Evolutionary conservation across 2,113 vertebrate species (phyloP).

Genomic region (Zingel zingel): DNA sequence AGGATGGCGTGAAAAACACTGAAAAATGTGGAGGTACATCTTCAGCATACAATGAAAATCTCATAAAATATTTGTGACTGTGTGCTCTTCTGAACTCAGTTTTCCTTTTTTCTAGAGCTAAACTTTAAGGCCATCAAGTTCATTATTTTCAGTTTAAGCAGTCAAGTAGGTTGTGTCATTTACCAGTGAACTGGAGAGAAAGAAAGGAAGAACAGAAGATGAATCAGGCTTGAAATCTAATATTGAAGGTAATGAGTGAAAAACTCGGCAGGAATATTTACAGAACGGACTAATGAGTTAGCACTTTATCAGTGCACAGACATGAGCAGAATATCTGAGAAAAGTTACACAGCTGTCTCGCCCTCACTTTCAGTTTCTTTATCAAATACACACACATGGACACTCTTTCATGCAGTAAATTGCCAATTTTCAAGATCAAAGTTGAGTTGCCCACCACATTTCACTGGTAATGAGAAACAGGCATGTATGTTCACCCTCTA

Average conservation of each 20-base stretch:
- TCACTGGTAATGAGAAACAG: constrained; percentile 72
- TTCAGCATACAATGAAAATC: not conserved
- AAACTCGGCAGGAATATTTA: constrained; percentile 40
- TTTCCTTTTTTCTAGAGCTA: not conserved
- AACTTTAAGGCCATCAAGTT: not conserved
- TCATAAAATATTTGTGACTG: not conserved
- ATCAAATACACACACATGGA: constrained; percentile 15
- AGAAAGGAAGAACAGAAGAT: not conserved
- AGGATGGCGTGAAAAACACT: not conserved
- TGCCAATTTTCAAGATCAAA: constrained; percentile 71
- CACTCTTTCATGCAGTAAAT: constrained; percentile 60
- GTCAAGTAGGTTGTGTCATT: constrained; percentile 14
- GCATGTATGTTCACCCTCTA: constrained; percentile 39
- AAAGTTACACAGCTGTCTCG: constrained; percentile 8
- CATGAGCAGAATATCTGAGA: constrained; percentile 25
- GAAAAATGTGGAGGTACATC: not conserved
- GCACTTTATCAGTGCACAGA: constrained; percentile 32
- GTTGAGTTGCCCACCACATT: constrained; percentile 45
- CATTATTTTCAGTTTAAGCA: constrained; percentile 22
- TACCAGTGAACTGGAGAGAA: constrained; percentile 4
- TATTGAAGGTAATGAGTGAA: constrained; percentile 17
- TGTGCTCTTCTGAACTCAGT: not conserved
- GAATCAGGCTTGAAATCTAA: constrained; percentile 33
- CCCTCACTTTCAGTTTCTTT: constrained; percentile 20
- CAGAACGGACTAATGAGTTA: constrained; percentile 40